Conservation (phyloP, 1,140 invertebrate species). For the Zaprionus inermis region DNA sequence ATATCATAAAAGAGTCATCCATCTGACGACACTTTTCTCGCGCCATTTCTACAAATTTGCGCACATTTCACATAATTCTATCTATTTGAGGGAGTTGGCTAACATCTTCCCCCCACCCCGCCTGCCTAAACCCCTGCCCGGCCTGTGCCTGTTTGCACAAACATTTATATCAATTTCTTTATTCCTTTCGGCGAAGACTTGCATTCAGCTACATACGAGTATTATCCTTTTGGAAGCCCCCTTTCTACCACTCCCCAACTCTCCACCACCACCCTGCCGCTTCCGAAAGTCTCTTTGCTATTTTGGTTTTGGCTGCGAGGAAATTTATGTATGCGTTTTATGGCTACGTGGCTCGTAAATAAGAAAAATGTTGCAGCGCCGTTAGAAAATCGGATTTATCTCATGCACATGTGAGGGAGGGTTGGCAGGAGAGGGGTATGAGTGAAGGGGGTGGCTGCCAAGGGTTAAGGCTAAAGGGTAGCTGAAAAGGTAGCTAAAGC, state of each 20-base stretch:
- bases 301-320: constrained; percentile 45
- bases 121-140: neutral
- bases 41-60: constrained; percentile 47
- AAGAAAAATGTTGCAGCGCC: constrained; percentile 77
- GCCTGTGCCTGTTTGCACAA: constrained; percentile 44
- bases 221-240: neutral
- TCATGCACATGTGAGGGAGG: constrained; percentile 34
- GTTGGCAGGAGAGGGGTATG: no score
- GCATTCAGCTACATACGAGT: constrained; percentile 44
- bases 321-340: constrained; percentile 80
- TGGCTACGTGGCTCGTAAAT: constrained; percentile 78
- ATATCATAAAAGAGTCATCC: constrained; percentile 47
- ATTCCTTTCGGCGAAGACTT: constrained; percentile 63
- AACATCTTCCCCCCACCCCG: neutral
- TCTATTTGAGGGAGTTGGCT: constrained; percentile 38
- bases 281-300: constrained; percentile 24
- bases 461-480: constrained; percentile 4
- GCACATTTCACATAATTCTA: constrained; percentile 55
- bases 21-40: constrained; percentile 46
- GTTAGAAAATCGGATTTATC: constrained; percentile 67
- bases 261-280: no score
- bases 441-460: no score
- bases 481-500: constrained; percentile 7
- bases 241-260: no score
- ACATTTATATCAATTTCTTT: constrained; percentile 82